Percentiles rank a stretch among this genome's conserved stretches.
Evolutionary conservation across 2,797 vertebrate species (phyloP).

Genomic region (Notolabrus celidotus): DNA sequence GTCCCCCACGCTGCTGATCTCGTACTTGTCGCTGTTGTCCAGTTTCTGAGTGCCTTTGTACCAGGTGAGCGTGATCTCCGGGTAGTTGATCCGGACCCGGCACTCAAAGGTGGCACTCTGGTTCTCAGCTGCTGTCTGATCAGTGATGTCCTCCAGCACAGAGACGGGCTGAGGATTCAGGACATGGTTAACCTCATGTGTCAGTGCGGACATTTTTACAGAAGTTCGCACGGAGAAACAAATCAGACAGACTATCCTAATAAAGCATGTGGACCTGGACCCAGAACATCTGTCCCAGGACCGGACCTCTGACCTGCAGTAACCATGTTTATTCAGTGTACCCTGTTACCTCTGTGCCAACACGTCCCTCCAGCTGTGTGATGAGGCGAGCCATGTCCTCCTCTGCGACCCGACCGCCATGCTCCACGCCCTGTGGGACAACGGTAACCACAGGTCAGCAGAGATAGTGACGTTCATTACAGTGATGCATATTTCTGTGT

Average conservation of each 20-base stretch:
- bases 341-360: slow-evolving; percentile 89
- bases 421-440: slow-evolving; percentile 88
- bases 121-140: slow-evolving; percentile 88
- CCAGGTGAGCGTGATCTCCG: slow-evolving; percentile 96
- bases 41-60: slow-evolving; percentile 97
- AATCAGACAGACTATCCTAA: too few species aligned
- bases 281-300: too few species aligned
- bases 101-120: slow-evolving; percentile 92
- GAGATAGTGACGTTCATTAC: too few species aligned
- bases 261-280: too few species aligned
- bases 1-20: slow-evolving; percentile 90
- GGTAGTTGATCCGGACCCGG: slow-evolving; percentile 95
- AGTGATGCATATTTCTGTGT: too few species aligned
- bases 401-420: slow-evolving; percentile 85
- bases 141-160: slow-evolving; percentile 92
- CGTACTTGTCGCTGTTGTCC: slow-evolving; percentile 89
- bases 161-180: slow-evolving; percentile 89
- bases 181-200: neutral
- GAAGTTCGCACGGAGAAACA: too few species aligned
- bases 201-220: too few species aligned
- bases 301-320: too few species aligned
- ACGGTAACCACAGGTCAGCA: too few species aligned
- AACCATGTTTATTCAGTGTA: too few species aligned
- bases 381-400: slow-evolving; percentile 93
- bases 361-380: slow-evolving; percentile 76